Conservation (phyloP, 1,140 invertebrate genomes). For the Lordiphosa stackelbergi region DNA sequence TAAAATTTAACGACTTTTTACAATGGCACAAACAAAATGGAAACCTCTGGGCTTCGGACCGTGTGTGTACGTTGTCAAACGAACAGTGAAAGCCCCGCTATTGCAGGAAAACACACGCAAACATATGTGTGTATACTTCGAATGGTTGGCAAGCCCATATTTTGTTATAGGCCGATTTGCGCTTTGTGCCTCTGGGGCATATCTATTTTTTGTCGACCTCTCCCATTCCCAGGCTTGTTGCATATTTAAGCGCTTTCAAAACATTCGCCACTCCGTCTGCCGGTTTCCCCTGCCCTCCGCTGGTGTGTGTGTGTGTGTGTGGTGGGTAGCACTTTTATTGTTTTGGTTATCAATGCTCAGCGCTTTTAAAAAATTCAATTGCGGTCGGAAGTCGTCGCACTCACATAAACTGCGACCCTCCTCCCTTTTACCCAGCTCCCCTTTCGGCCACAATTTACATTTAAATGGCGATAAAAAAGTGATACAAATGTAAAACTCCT, state of each 20-base stretch:
- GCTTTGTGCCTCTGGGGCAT: conserved; percentile 39
- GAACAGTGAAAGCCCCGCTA: not conserved
- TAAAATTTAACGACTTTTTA: conserved; percentile 60
- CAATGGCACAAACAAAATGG: conserved; percentile 33
- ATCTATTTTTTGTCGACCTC: conserved; percentile 16
- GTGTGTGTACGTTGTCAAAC: conserved; percentile 11
- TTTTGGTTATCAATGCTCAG: conserved; percentile 75
- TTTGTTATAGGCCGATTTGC: conserved; percentile 66
- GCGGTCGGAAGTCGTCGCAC: conserved; percentile 73
- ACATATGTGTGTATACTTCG: conserved; percentile 13
- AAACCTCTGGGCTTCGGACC: conserved; percentile 20
- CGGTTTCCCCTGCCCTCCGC: not conserved
- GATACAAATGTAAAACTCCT: conserved; percentile 72
- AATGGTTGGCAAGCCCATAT: conserved; percentile 37
- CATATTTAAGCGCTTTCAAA: conserved; percentile 70
- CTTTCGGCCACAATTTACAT: conserved; percentile 64
- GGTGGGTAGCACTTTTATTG: conserved; percentile 61
- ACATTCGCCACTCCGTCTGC: conserved; percentile 50
- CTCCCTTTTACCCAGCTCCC: conserved; percentile 2
- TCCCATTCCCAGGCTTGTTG: conserved; percentile 52
- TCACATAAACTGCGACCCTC: conserved; percentile 61
- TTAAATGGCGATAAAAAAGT: conserved; percentile 74
- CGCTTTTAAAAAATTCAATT: conserved; percentile 76
- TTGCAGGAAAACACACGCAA: conserved; percentile 9
- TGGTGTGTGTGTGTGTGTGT: conserved; percentile 8